Evolutionary conservation across 2,113 vertebrate species (phyloP).

Genomic region (Microtus richardsoni): DNA sequence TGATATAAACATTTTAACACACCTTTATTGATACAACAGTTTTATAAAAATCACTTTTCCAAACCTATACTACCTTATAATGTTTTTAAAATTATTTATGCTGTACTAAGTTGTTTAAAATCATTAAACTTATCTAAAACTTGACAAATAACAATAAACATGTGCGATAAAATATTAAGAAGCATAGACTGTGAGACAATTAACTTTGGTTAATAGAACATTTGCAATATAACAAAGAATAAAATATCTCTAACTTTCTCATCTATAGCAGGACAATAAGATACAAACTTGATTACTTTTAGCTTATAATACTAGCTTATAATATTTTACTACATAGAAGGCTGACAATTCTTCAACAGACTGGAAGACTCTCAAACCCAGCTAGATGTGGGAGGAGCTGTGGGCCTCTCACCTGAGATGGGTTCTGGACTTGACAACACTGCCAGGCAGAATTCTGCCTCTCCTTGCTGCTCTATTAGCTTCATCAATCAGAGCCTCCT

Average conservation of each 20-base stretch:
- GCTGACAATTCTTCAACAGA: not conserved
- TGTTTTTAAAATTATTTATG: too few species aligned
- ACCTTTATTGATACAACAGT: not conserved
- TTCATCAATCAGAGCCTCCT: not conserved
- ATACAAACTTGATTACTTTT: not conserved
- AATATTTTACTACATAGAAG: not conserved
- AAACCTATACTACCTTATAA: not conserved
- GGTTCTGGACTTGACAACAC: not conserved
- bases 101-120: not conserved
- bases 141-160: not conserved
- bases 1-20: not conserved
- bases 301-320: not conserved
- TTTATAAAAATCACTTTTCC: not conserved
- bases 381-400: not conserved
- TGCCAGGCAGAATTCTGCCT: not conserved
- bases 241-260: not conserved
- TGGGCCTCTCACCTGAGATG: too few species aligned
- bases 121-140: not conserved
- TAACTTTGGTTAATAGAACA: not conserved
- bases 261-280: not conserved
- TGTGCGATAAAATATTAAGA: not conserved
- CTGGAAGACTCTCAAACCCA: not conserved
- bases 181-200: not conserved
- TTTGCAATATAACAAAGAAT: not conserved
- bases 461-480: not conserved